Conservation (phyloP, 2,888 invertebrate genomes). For the Hirtodrosophila histrioides region DNA sequence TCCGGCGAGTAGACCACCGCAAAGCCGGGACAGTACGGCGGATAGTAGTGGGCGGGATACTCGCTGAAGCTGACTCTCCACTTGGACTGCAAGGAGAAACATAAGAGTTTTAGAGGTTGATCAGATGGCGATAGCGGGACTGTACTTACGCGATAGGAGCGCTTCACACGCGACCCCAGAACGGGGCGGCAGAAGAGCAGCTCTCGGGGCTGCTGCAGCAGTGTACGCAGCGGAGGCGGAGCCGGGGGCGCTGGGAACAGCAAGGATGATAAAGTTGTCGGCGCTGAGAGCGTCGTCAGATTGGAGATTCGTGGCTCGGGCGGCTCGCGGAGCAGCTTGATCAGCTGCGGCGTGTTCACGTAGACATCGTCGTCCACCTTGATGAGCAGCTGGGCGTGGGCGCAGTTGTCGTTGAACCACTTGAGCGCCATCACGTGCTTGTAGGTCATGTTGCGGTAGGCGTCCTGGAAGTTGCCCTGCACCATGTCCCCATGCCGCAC, state of each 20-base stretch:
- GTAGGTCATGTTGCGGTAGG: conserved; percentile 92
- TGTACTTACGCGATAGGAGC: conserved; percentile 85
- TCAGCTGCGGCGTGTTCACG: conserved; percentile 88
- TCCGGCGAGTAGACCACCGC: conserved; percentile 89
- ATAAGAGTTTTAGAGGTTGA: background rate
- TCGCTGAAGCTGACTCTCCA: conserved; percentile 90
- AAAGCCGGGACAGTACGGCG: conserved; percentile 91
- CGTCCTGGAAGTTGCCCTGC: conserved; percentile 91
- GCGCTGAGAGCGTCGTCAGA: conserved; percentile 36
- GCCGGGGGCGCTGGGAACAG: background rate
- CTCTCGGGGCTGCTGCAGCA: conserved; percentile 83
- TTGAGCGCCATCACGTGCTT: conserved; percentile 93
- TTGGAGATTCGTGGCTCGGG: conserved; percentile 19
- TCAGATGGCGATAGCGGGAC: no score
- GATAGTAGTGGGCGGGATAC: conserved; percentile 88
- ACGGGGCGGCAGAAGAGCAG: conserved; percentile 88
- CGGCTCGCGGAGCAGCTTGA: conserved; percentile 84
- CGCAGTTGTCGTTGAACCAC: conserved; percentile 90
- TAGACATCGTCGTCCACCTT: conserved; percentile 92
- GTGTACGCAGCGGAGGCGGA: conserved; percentile 18
- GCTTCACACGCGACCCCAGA: conserved; percentile 85
- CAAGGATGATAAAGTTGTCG: conserved; percentile 1
- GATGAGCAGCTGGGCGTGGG: conserved; percentile 88
- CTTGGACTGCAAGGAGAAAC: conserved; percentile 85
- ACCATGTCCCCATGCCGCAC: conserved; percentile 88